Percentiles rank a stretch among this genome's conserved stretches.
These are phyloP conservation scores for Lepidurus apus DNA, from an alignment of 1,140 invertebrate genomes.

Conservation along the genomic window DNA sequence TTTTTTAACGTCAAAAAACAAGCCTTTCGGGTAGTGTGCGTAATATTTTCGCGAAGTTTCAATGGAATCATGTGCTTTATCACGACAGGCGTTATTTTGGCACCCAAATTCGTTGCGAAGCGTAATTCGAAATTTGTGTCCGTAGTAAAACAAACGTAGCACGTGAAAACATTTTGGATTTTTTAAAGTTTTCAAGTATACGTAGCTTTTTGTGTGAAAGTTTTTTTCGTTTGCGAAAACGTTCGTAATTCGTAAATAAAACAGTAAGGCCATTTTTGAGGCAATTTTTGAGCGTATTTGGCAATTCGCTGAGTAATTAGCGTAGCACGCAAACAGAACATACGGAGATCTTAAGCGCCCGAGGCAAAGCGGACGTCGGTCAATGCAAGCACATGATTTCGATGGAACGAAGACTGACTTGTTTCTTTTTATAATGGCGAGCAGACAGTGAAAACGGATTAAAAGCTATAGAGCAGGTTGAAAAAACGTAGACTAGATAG, in stretches of 20 bases:
- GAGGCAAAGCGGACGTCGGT: neutral
- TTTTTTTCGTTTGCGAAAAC: neutral
- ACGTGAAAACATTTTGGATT: neutral
- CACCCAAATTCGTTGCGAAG: slow-evolving; percentile 14
- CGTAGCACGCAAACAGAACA: neutral
- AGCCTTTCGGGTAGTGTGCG: neutral
- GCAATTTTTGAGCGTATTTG: neutral
- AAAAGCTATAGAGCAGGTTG: neutral
- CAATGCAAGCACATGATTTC: slow-evolving; percentile 21
- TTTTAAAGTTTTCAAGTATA: neutral
- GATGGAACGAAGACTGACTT: neutral
- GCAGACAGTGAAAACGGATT: neutral
- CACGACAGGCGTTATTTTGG: slow-evolving; percentile 17
- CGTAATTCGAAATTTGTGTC: neutral
- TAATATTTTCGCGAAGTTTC: slow-evolving; percentile 9
- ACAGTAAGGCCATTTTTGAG: neutral
- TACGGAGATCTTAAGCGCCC: neutral
- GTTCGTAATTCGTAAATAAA: neutral
- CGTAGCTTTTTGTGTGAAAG: neutral
- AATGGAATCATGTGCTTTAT: slow-evolving; percentile 18
- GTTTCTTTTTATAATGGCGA: neutral
- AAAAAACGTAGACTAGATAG: neutral
- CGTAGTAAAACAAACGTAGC: neutral
- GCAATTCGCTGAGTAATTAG: neutral
- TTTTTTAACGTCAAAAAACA: neutral